Conservation (phyloP, 2,888 invertebrate species). For the Microplitis manilae region DNA sequence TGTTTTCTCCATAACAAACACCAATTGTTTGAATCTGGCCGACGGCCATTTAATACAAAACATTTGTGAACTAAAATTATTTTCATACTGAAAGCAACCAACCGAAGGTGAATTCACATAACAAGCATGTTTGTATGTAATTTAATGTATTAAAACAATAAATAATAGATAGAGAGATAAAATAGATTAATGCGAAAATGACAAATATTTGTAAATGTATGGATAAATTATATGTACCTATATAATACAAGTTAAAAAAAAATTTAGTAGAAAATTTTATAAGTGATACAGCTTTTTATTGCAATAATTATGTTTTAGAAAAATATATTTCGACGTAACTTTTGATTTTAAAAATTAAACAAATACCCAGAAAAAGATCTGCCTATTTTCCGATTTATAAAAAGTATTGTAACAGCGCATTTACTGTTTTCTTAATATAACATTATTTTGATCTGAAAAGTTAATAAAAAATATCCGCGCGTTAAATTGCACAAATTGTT, state of each 20-base stretch:
- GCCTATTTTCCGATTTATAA: too few relatives aligned
- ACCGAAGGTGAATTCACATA: slow-evolving; percentile 40
- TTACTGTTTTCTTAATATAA: too few relatives aligned
- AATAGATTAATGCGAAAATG: background rate
- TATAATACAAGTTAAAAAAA: background rate
- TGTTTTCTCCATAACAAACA: slow-evolving; percentile 56
- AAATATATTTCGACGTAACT: background rate
- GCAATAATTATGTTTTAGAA: background rate
- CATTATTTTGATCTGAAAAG: too few relatives aligned
- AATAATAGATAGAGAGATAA: background rate
- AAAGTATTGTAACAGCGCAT: too few relatives aligned
- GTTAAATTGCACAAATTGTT: too few relatives aligned
- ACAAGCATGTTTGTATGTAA: slow-evolving; percentile 1
- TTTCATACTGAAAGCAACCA: slow-evolving; percentile 66
- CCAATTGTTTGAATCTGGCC: slow-evolving; percentile 32
- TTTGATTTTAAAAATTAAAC: too few relatives aligned
- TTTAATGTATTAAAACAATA: background rate
- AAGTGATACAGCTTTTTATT: background rate
- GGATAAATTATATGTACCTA: background rate
- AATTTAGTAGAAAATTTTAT: background rate
- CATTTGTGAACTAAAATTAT: slow-evolving; percentile 61
- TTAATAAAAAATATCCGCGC: too few relatives aligned
- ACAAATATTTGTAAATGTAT: background rate
- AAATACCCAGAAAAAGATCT: too few relatives aligned
- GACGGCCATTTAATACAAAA: slow-evolving; percentile 13